A percentile compares a stretch with the other conserved stretches of the same genome.
Evolutionary conservation across 1,140 invertebrate species (phyloP).

Genomic region (Musca domestica): DNA sequence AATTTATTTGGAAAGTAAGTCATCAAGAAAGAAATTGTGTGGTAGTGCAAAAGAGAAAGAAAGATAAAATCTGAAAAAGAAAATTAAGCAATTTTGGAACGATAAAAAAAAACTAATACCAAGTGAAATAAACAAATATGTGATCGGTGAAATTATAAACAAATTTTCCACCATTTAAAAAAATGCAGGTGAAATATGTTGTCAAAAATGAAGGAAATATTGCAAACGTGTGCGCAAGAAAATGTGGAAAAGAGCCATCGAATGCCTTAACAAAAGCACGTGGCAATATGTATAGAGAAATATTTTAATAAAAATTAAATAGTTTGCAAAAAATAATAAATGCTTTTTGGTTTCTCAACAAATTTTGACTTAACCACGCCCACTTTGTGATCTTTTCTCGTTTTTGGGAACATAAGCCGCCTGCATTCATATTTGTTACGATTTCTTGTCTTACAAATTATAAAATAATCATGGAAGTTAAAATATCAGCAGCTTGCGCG

Average conservation of each 20-base stretch:
- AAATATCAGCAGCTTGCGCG: too few species aligned
- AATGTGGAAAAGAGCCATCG: not conserved
- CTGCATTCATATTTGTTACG: not conserved
- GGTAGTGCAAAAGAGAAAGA: slow-evolving; percentile 26
- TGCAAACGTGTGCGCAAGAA: not conserved
- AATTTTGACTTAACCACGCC: not conserved
- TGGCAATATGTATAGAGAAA: not conserved
- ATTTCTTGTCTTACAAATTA: too few species aligned
- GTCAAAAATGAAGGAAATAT: not conserved
- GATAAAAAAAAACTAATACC: not conserved
- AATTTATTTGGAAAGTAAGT: slow-evolving; percentile 53
- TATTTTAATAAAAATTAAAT: slow-evolving; percentile 3
- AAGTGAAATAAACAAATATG: slow-evolving; percentile 23
- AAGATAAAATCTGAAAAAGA: not conserved
- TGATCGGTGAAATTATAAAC: slow-evolving; percentile 29
- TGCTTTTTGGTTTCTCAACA: not conserved
- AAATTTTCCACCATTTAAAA: slow-evolving; percentile 30
- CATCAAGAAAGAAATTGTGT: slow-evolving; percentile 24
- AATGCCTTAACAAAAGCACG: slow-evolving; percentile 7
- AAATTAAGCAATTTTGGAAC: not conserved
- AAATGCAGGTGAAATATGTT: not conserved
- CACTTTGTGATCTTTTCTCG: slow-evolving; percentile 8
- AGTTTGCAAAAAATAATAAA: not conserved
- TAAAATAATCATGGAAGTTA: too few species aligned
- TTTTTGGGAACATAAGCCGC: slow-evolving; percentile 6